Evolutionary conservation across 2,888 invertebrate genomes (phyloP).

Genomic region (Idaea biselata): DNA sequence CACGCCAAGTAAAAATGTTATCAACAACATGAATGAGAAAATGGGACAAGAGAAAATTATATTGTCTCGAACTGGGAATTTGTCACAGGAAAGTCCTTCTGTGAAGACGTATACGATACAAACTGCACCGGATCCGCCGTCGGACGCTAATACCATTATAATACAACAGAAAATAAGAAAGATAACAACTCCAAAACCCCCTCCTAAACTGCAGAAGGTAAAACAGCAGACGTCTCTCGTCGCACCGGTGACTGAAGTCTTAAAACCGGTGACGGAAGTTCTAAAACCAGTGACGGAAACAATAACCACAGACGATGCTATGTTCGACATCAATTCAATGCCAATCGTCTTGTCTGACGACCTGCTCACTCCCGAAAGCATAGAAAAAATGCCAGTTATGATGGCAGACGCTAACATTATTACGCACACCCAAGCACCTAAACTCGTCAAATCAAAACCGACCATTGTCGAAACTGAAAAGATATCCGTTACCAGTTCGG

Average conservation of each 20-base stretch:
- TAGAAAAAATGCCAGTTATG: slow-evolving; percentile 85
- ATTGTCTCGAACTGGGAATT: slow-evolving; percentile 57
- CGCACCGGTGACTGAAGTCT: slow-evolving; percentile 47
- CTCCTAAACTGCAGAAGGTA: slow-evolving; percentile 59
- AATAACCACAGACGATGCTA: slow-evolving; percentile 57
- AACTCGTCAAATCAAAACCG: slow-evolving; percentile 57
- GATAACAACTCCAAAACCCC: slow-evolving; percentile 46
- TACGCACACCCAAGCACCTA: slow-evolving; percentile 48
- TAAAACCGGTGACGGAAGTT: slow-evolving; percentile 43
- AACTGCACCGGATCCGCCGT: slow-evolving; percentile 53
- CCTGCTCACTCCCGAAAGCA: slow-evolving; percentile 83
- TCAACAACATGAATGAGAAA: slow-evolving; percentile 59
- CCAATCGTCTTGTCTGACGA: slow-evolving; percentile 88
- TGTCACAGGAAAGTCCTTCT: slow-evolving; percentile 55
- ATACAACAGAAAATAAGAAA: slow-evolving; percentile 68
- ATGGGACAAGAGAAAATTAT: slow-evolving; percentile 65
- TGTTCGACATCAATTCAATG: slow-evolving; percentile 88
- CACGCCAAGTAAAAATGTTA: slow-evolving; percentile 51
- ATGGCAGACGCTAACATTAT: slow-evolving; percentile 72
- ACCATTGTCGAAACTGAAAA: slow-evolving; percentile 55
- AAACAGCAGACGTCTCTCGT: slow-evolving; percentile 58
- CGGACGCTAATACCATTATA: slow-evolving; percentile 62
- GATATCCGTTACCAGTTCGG: slow-evolving; percentile 40
- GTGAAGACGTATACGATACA: slow-evolving; percentile 73
- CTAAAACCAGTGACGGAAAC: slow-evolving; percentile 40